Percentiles rank a stretch among this genome's conserved stretches.
These are phyloP conservation scores for Balanococcus diminutus DNA, from an alignment of 2,888 invertebrate genomes.

Conservation along the genomic window DNA sequence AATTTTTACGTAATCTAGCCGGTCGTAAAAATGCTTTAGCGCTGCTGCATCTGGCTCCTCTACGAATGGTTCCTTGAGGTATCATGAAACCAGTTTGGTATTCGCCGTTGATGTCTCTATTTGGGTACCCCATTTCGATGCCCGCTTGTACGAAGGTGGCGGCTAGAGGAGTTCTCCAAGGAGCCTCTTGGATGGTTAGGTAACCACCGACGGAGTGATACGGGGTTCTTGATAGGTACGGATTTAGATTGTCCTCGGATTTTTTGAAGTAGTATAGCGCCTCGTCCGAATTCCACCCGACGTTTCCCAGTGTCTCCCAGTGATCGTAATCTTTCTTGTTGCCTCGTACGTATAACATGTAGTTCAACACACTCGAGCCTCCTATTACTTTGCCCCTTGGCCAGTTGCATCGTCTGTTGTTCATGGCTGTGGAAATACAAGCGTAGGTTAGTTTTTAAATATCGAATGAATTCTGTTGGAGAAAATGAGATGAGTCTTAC, in stretches of 20 bases:
- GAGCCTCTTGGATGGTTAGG: slow-evolving; percentile 83
- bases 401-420: slow-evolving; percentile 84
- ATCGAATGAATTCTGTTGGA: neutral
- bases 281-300: slow-evolving; percentile 85
- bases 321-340: slow-evolving; percentile 87
- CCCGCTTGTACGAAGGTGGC: slow-evolving; percentile 83
- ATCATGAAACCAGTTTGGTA: slow-evolving; percentile 88
- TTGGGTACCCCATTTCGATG: slow-evolving; percentile 81
- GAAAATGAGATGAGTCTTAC: too few relatives aligned
- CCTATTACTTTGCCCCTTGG: slow-evolving; percentile 91
- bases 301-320: slow-evolving; percentile 86
- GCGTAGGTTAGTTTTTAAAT: neutral
- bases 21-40: slow-evolving; percentile 86
- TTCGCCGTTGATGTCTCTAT: slow-evolving; percentile 86
- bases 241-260: slow-evolving; percentile 88
- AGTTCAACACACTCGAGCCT: slow-evolving; percentile 86
- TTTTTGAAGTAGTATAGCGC: slow-evolving; percentile 86
- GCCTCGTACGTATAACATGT: slow-evolving; percentile 89
- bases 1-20: slow-evolving; percentile 77
- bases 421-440: slow-evolving; percentile 72
- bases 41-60: slow-evolving; percentile 74
- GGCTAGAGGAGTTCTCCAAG: slow-evolving; percentile 83
- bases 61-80: slow-evolving; percentile 70
- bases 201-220: slow-evolving; percentile 83
- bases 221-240: slow-evolving; percentile 77